These are phyloP conservation scores for Parnassius apollo DNA, from an alignment of 2,888 invertebrate genomes.

Conservation along the genomic window DNA sequence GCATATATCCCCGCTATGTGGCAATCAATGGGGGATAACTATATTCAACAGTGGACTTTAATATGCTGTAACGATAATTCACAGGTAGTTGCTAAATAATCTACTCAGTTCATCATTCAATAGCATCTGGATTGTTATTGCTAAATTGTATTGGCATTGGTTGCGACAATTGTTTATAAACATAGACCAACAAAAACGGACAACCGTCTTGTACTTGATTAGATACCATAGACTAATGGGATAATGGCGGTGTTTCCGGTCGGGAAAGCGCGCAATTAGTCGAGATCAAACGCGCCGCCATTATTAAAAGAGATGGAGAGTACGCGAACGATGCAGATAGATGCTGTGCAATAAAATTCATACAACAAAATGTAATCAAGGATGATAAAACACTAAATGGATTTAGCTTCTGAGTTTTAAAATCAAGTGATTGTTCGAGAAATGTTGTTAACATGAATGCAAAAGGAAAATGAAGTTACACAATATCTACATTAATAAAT, in stretches of 20 bases:
- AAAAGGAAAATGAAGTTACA: too few species aligned
- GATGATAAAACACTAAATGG: too few species aligned
- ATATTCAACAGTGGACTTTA: too few species aligned
- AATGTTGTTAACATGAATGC: too few species aligned
- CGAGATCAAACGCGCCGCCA: slow-evolving; percentile 26
- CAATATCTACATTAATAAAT: too few species aligned
- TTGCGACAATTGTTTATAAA: not conserved
- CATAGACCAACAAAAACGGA: not conserved
- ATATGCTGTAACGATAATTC: not conserved
- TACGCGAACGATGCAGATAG: not conserved
- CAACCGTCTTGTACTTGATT: not conserved
- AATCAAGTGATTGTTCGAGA: too few species aligned
- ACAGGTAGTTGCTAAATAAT: slow-evolving; percentile 1
- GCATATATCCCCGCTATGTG: too few species aligned
- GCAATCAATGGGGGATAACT: too few species aligned
- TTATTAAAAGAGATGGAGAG: slow-evolving; percentile 1
- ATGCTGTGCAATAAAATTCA: too few species aligned
- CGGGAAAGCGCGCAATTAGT: slow-evolving; percentile 45
- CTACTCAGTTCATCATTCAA: not conserved
- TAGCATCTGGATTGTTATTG: not conserved
- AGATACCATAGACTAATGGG: slow-evolving; percentile 38
- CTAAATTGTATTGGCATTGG: not conserved
- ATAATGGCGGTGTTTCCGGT: slow-evolving; percentile 41
- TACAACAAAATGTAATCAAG: too few species aligned
- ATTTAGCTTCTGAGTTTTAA: too few species aligned